Percentiles rank a stretch among this genome's conserved stretches.
phyloP scores from a whole-genome alignment of 2,113 vertebrate species.

The Scophthalmus maximus region DNA sequence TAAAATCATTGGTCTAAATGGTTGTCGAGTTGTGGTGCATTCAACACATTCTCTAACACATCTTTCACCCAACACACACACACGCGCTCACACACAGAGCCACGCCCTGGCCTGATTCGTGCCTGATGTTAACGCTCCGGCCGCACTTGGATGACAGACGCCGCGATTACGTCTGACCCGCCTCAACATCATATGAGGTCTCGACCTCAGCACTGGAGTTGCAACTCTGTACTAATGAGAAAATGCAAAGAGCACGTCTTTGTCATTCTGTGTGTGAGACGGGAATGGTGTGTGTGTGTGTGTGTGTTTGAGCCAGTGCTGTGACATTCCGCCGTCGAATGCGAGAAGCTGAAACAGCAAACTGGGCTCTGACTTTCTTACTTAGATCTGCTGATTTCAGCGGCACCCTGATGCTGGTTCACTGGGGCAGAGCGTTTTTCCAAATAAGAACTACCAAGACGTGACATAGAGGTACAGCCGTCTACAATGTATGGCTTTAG shows the following conservation, averaged over 20 bases:
- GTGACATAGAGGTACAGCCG: background rate
- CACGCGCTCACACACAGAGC: constrained; percentile 15
- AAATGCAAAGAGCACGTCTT: constrained; percentile 51
- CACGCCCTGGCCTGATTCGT: constrained; percentile 63
- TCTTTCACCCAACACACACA: constrained; percentile 16
- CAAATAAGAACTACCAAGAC: background rate
- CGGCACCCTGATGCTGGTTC: constrained; percentile 36
- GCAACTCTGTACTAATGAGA: constrained; percentile 70
- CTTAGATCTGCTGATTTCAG: constrained; percentile 44
- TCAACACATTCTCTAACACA: constrained; percentile 33
- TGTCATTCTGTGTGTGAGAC: constrained; percentile 22
- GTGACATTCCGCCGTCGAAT: constrained; percentile 70
- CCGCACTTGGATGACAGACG: constrained; percentile 37
- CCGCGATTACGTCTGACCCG: constrained; percentile 44
- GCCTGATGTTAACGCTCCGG: constrained; percentile 50
- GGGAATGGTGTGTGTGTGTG: constrained; percentile 15
- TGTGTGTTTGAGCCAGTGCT: constrained; percentile 47
- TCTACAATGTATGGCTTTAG: background rate
- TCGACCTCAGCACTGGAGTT: constrained; percentile 35
- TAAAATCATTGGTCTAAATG: constrained; percentile 37
- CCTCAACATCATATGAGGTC: constrained; percentile 29
- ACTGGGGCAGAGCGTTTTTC: background rate
- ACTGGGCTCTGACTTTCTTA: constrained; percentile 25
- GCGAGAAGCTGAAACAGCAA: constrained; percentile 72
- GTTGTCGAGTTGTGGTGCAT: constrained; percentile 35